Evolutionary conservation across 2,888 invertebrate species (phyloP).

Genomic region (Gymnoscelis rufifasciata): DNA sequence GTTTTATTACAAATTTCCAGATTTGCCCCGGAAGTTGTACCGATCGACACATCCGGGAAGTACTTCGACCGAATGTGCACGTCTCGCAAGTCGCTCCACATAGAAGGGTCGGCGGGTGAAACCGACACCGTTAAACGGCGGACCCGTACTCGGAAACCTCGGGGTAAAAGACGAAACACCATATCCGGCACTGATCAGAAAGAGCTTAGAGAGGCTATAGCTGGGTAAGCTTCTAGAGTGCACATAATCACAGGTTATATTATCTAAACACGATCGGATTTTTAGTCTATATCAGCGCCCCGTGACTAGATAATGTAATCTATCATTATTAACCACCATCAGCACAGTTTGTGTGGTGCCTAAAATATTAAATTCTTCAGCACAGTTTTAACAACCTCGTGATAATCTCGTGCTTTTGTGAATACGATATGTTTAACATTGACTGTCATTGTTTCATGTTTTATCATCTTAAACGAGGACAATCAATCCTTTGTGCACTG

Average conservation of each 20-base stretch:
- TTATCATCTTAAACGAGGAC: constrained; percentile 51
- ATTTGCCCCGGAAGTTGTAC: constrained; percentile 92
- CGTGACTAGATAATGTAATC: constrained; percentile 63
- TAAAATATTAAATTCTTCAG: constrained; percentile 58
- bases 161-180: constrained; percentile 92
- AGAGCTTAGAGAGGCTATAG: constrained; percentile 91
- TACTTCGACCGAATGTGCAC: constrained; percentile 94
- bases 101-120: constrained; percentile 69
- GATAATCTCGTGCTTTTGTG: constrained; percentile 74
- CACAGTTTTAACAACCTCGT: constrained; percentile 69
- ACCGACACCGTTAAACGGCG: constrained; percentile 83
- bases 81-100: constrained; percentile 88
- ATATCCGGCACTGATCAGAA: constrained; percentile 94
- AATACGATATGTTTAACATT: constrained; percentile 68
- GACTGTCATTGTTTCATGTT: constrained; percentile 66
- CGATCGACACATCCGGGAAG: constrained; percentile 92
- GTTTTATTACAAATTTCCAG: constrained; percentile 56
- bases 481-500: constrained; percentile 69
- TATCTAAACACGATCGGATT: constrained; percentile 30
- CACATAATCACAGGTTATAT: constrained; percentile 60
- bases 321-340: constrained; percentile 59
- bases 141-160: constrained; percentile 85
- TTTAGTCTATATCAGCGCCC: neutral
- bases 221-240: constrained; percentile 85
- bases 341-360: constrained; percentile 73